Conservation (phyloP, 2,888 invertebrate genomes). For the Drosophila bunnanda region DNA sequence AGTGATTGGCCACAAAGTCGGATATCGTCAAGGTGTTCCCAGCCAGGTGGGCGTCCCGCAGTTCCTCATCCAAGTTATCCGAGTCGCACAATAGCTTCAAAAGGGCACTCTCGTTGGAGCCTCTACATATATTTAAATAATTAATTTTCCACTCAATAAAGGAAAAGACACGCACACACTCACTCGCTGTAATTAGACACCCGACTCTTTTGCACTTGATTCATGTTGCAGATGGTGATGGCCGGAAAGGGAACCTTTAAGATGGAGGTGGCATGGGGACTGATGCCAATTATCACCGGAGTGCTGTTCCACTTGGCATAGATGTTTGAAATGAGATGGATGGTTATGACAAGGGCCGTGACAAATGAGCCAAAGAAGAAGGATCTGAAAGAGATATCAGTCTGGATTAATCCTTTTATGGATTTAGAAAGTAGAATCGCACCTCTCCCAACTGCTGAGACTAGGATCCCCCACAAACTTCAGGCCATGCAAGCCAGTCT, state of each 20-base stretch:
- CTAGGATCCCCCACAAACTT: constrained; percentile 73
- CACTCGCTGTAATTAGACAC: constrained; percentile 85
- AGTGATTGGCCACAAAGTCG: constrained; percentile 67
- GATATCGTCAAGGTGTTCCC: constrained; percentile 58
- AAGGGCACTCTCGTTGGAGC: constrained; percentile 61
- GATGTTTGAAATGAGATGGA: constrained; percentile 88
- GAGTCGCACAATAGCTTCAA: constrained; percentile 63
- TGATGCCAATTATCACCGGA: constrained; percentile 92
- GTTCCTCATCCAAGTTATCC: constrained; percentile 20
- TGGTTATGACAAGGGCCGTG: constrained; percentile 86
- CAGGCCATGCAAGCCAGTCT: constrained; percentile 77
- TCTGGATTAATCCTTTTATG: background rate
- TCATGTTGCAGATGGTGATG: constrained; percentile 93
- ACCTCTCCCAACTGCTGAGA: constrained; percentile 77
- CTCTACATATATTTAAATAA: constrained; percentile 42
- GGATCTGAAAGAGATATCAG: constrained; percentile 85
- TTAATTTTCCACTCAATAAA: constrained; percentile 2
- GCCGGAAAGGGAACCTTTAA: constrained; percentile 92
- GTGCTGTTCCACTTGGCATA: constrained; percentile 90
- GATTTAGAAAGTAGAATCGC: background rate
- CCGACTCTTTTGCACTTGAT: constrained; percentile 89
- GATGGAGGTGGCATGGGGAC: constrained; percentile 89
- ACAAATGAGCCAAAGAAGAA: constrained; percentile 90
- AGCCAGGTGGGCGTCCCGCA: background rate
- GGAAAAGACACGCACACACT: constrained; percentile 5